Percentiles rank a stretch among this genome's conserved stretches.
These are phyloP conservation scores for Drosophila kuntzei DNA, from an alignment of 2,888 invertebrate species.

Conservation along the genomic window DNA sequence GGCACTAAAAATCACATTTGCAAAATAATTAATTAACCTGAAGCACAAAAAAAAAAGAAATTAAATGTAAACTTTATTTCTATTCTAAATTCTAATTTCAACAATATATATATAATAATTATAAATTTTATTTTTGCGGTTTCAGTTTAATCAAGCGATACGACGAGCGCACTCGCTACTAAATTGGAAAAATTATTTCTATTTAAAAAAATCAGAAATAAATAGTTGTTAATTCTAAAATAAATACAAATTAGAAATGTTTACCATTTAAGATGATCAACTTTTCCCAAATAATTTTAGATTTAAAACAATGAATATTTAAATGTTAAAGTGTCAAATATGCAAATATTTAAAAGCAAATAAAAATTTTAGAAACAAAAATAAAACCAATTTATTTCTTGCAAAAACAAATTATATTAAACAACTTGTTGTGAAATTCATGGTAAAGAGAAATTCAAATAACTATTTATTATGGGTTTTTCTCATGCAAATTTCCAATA, in stretches of 20 bases:
- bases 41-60: constrained; percentile 22
- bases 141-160: constrained; percentile 66
- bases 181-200: constrained; percentile 25
- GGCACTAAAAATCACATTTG: background rate
- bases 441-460: background rate
- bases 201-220: background rate
- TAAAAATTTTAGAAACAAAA: constrained; percentile 30
- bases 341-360: constrained; percentile 23
- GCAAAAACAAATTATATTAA: background rate
- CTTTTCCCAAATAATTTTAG: constrained; percentile 9
- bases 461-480: background rate
- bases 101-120: background rate
- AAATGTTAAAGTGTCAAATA: constrained; percentile 34
- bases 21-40: background rate
- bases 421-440: background rate
- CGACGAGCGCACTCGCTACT: constrained; percentile 62
- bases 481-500: constrained; percentile 5
- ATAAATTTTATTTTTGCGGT: constrained; percentile 8
- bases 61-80: background rate
- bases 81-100: background rate
- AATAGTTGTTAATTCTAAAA: constrained; percentile 1
- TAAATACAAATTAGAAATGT: constrained; percentile 7
- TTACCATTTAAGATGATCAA: constrained; percentile 9
- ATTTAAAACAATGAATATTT: constrained; percentile 20
- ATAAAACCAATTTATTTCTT: background rate